Base-by-base conservation (phyloP, 37 sponge, comb jelly and placozoan species). In the Spongia lamella region DNA sequence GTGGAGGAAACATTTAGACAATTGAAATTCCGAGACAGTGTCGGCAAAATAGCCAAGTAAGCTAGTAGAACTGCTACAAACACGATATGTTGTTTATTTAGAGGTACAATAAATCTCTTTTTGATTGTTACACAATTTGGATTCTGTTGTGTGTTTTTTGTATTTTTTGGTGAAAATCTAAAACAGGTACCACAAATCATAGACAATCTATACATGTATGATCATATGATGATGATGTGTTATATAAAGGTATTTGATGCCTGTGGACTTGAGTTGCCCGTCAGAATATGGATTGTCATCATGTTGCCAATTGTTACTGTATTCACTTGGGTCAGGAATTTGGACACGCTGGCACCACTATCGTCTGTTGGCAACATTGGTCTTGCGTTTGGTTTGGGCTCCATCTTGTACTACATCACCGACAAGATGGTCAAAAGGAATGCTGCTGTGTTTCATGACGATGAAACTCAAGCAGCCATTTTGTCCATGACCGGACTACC, bases 101-200 rank as follows among this genome's bases (percentile, higher is more conserved):
- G 93, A 53, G 33, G 27, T 38, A 38, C 71, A 17, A 80, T 88
- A 22, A 88, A 88, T 24, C 6, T 49, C 0, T 88, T 85, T 47
- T 76, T 93, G 29, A 38, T 75, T 19, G 37, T 90, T 26, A 90
- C 90, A 32, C 94, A 94, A 58, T 74, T 90, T 70, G 94, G 94
- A 17, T 83, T 90, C 77, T 87, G 88, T 50, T 74, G 76, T 14
- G 72, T 87, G 0, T 94, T 90, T 53, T 76, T 94, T 69, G 73
- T 83, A 22, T 90, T 94, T 40, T 63, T 86, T 21, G 73, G 77
- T 24, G 49, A 78, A n/a, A 86, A 77, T 60, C 53, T 94, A 3
- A 32, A 54, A 13, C 37, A 72, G 56, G 86, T 78, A 76, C 31
- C 9, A 34, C 47, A 9, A n/a, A n/a, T n/a, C n/a, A n/a, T n/a